A percentile compares a stretch with the other conserved stretches of the same genome.
Conservation (phyloP, 2,797 vertebrate species). For the Sciurus vulgaris region DNA sequence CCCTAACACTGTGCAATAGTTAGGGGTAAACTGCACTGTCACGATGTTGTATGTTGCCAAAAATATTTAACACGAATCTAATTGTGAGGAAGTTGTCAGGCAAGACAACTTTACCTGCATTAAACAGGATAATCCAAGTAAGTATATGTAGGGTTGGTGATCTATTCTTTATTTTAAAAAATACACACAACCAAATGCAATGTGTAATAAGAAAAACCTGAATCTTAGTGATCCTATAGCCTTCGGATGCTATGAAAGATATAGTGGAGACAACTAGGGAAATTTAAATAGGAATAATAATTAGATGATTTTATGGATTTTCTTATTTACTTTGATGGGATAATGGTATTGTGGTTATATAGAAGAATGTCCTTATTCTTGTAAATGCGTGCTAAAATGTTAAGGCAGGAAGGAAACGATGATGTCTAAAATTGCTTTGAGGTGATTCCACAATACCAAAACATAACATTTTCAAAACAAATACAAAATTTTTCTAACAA, state of each 20-base stretch:
- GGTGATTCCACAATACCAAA: no score
- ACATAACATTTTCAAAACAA: background rate
- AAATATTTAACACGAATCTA: background rate
- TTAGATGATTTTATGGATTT: no score
- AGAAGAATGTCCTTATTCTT: background rate
- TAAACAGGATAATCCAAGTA: no score
- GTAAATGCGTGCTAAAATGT: no score
- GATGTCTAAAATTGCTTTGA: background rate
- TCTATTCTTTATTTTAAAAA: background rate
- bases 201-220: background rate
- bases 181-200: no score
- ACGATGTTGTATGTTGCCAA: no score
- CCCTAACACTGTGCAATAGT: background rate
- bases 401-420: background rate
- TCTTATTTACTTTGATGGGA: background rate
- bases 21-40: background rate
- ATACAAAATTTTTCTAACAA: background rate
- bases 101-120: no score
- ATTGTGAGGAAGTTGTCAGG: background rate
- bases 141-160: no score
- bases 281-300: background rate
- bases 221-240: background rate
- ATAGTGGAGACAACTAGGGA: background rate
- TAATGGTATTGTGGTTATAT: background rate
- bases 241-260: background rate